phyloP scores from a whole-genome alignment of 2,797 vertebrate genomes.

The Acanthiza pusilla region DNA sequence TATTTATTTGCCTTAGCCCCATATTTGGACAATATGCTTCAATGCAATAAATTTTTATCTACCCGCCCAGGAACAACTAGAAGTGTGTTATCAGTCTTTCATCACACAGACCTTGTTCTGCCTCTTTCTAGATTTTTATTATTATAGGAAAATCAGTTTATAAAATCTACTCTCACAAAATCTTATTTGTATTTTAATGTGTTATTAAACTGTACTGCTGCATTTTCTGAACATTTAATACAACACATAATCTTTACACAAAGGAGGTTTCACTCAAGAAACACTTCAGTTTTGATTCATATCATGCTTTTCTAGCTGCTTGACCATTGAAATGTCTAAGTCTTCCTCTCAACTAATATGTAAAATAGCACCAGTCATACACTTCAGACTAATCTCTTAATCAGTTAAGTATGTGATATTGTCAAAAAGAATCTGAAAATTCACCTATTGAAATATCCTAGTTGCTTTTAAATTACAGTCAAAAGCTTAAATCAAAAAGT shows the following conservation, averaged over 20 bases:
- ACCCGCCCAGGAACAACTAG: neutral
- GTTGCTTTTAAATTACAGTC: conserved; percentile 14
- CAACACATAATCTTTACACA: neutral
- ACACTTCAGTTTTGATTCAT: neutral
- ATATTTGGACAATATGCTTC: neutral
- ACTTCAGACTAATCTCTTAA: neutral
- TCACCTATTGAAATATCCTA: neutral
- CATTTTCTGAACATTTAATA: neutral
- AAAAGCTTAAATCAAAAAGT: conserved; percentile 11
- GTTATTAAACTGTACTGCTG: neutral
- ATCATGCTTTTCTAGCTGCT: neutral
- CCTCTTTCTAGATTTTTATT: neutral
- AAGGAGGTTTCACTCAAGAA: neutral
- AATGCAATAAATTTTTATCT: neutral
- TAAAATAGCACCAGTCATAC: neutral
- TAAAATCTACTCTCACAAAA: neutral
- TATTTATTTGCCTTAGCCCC: neutral
- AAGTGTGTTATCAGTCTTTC: neutral
- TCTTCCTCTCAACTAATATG: neutral
- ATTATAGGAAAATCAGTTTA: neutral
- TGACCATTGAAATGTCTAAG: neutral
- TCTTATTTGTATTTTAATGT: neutral
- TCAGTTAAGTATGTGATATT: neutral
- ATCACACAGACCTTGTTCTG: neutral
- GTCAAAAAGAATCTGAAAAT: neutral